These are phyloP conservation scores for Sturnira hondurensis DNA, from an alignment of 2,113 vertebrate species.

Conservation along the genomic window DNA sequence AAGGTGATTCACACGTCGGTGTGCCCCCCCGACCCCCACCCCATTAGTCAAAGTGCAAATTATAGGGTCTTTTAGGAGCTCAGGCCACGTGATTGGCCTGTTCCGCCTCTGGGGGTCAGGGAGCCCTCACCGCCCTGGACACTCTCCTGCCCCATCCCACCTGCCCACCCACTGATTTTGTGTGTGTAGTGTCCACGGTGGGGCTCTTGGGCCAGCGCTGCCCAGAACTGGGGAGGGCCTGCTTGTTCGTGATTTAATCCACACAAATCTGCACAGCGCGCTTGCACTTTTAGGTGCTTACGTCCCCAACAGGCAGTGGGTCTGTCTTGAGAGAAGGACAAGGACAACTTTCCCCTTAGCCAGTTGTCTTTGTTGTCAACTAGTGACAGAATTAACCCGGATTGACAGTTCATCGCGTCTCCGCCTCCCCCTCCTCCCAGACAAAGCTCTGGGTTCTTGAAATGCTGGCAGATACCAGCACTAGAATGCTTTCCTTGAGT, in stretches of 20 bases:
- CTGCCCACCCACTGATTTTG: background rate
- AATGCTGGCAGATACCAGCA: background rate
- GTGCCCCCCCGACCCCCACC: slow-evolving; percentile 10
- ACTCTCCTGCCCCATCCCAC: background rate
- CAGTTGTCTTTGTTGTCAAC: background rate
- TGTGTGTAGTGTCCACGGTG: background rate
- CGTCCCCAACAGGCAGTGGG: background rate
- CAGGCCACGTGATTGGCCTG: background rate
- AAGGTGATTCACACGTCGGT: slow-evolving; percentile 71
- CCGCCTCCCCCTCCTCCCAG: background rate
- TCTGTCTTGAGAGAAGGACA: background rate
- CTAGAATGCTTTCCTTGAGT: too few relatives aligned
- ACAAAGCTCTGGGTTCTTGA: background rate
- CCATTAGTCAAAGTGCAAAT: slow-evolving; percentile 52
- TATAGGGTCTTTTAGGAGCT: slow-evolving; percentile 48
- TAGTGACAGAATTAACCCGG: background rate
- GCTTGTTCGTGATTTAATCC: background rate
- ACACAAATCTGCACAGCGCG: background rate
- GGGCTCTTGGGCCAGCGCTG: background rate
- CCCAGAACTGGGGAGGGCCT: background rate
- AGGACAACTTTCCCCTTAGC: background rate
- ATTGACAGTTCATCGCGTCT: background rate
- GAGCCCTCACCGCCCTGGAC: background rate
- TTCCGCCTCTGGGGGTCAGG: slow-evolving; percentile 50
- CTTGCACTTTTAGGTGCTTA: background rate